Evolutionary conservation across 2,888 invertebrate species (phyloP), one percentile per base, ranked within the genome.

Genomic region (Bombyx huttoni): DNA sequence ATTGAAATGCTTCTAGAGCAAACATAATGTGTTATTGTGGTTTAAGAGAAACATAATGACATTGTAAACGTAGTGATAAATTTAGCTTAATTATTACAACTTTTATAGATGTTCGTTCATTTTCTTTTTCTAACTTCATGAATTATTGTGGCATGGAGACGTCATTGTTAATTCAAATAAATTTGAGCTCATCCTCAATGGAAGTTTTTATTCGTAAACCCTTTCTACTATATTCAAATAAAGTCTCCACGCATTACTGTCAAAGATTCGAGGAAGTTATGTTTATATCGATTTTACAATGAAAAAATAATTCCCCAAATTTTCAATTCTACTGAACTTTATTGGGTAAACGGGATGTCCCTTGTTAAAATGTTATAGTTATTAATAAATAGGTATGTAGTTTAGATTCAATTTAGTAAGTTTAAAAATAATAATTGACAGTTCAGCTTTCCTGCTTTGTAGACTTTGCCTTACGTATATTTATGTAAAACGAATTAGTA

Each of bases 21-120:
- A 71, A 73, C 75, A 76, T 84, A 85, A 81, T 80, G 87, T 88
- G 87, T 88, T 88, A 78, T 87, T 87, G 88, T 88, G 86, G 83
- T 85, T 82, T 83, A 87, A 82, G 84, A 73, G 76, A 75, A 81
- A 86, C 86, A 88, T 87, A 82, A 87, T 88, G 88, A 87, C 88
- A 86, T 86, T 88, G 88, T 88, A 88, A 78, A 86, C 86, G 86
- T 88, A 88, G 87, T 86, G 78, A 81, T 86, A 87, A 86, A 79
- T 75, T 83, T 88, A 88, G 88, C 84, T 84, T 88, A 88, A 87
- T 85, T 87, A 87, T 86, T 86, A 85, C 84, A 83, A 88, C 84
- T 88, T 88, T 88, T 88, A 87, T 88, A 88, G 88, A 88, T 86
- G 88, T 88, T 88, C 88, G 82, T 83, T 84, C 77, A 78, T 83